Base-by-base conservation (phyloP, 2,888 invertebrate species). In the Lissocephala sabroskyi region DNA sequence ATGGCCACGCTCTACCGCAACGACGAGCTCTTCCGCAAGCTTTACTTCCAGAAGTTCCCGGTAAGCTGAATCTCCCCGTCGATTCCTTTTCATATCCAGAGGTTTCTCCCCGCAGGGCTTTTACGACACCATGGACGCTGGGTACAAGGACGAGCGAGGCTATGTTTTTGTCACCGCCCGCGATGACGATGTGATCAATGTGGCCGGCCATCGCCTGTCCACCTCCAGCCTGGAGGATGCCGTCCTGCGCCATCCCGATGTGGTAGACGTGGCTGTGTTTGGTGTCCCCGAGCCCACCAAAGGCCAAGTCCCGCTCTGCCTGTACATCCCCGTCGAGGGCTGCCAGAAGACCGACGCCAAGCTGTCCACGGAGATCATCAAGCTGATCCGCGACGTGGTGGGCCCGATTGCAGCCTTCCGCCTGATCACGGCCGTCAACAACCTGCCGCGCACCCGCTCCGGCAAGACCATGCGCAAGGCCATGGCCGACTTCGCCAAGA, bases 81-180 rank as follows among this genome's bases (percentile, higher is more conserved):
- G n/a, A n/a, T n/a, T n/a, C n/a, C n/a, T n/a, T n/a, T n/a, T n/a
- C n/a, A n/a, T n/a, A n/a, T n/a, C n/a, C n/a, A n/a, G n/a, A n/a
- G n/a, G n/a, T n/a, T n/a, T 40, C 9, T 0, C 1, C 1, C 41
- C 37, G 0, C 11, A 84, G 84, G 84, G 84, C 1, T 84, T 77
- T 57, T 84, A 97, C 79, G 96, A 97, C 79, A 97, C 97, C 0
- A 96, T 96, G 93, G 97, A 97, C 80, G 95, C 95, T 0, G 97
- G 97, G 0, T 94, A 92, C 83, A 88, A 90, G 48, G 95, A 95
- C 77, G 89, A 91, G 45, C 89, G 91, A 60, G 95, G 95, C 0
- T 93, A 93, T 46, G 88, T 97, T 1, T 95, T 92, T 84, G 95
- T 97, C 10, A 94, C 95, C 42, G 93, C 96, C 0, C 87, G 97